phyloP scores from a whole-genome alignment of 1,140 invertebrate species.

The Aphis gossypii region DNA sequence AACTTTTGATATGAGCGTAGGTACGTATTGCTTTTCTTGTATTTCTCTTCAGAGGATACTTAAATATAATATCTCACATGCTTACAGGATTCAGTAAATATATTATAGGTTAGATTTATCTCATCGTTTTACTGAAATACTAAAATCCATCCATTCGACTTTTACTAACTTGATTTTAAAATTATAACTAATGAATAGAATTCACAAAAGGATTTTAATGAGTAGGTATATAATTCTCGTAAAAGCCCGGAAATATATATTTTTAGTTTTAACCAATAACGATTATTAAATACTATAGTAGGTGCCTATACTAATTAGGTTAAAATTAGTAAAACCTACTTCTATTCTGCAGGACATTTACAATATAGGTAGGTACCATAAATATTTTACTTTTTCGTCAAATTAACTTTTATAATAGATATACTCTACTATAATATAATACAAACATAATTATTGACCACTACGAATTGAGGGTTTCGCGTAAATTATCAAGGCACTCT shows the following conservation, averaged over 20 bases:
- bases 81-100: background rate
- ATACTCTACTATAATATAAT: background rate
- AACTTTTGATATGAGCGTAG: background rate
- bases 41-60: background rate
- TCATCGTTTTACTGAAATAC: background rate
- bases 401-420: background rate
- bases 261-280: background rate
- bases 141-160: background rate
- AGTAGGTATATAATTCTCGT: background rate
- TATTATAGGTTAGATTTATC: background rate
- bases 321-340: background rate
- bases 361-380: rapidly evolving
- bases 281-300: background rate
- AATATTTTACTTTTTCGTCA: background rate
- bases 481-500: background rate
- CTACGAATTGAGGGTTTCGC: background rate
- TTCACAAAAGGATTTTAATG: background rate
- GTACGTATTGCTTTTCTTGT: background rate
- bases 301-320: background rate
- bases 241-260: background rate
- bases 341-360: background rate
- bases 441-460: background rate
- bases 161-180: background rate
- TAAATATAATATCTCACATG: background rate
- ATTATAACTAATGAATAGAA: background rate